A percentile compares a stretch with the other conserved stretches of the same genome.
Evolutionary conservation across 2,797 vertebrate species (phyloP).

Genomic region (Sciaenops ocellatus): DNA sequence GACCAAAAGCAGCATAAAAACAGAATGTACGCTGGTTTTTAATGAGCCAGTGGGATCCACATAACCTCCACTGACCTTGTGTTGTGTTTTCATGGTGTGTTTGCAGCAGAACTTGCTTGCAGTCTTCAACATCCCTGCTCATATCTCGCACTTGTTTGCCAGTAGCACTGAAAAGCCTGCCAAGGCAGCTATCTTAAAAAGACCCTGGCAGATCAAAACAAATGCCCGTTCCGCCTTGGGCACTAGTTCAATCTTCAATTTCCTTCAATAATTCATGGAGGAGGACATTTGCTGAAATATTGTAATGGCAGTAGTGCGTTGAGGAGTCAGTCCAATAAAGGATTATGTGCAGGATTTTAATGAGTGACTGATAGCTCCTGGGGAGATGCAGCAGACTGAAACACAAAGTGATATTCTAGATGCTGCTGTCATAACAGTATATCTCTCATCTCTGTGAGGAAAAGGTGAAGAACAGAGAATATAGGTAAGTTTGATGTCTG

Average conservation of each 20-base stretch:
- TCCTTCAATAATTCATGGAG: constrained; percentile 75
- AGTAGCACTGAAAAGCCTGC: constrained; percentile 62
- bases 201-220: constrained; percentile 73
- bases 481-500: not conserved
- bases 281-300: constrained; percentile 60
- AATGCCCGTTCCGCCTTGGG: constrained; percentile 66
- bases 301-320: constrained; percentile 33
- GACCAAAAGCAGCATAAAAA: constrained; percentile 31
- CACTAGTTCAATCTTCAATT: constrained; percentile 62
- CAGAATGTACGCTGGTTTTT: constrained; percentile 33
- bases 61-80: constrained; percentile 36
- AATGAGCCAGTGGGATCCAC: constrained; percentile 45
- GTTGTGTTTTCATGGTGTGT: constrained; percentile 40
- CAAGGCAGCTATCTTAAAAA: constrained; percentile 70
- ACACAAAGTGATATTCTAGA: constrained; percentile 19
- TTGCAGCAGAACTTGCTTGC: constrained; percentile 34
- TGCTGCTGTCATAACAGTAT: not conserved
- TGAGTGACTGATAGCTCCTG: constrained; percentile 49
- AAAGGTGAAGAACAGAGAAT: constrained; percentile 2
- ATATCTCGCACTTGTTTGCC: constrained; percentile 52
- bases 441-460: not conserved
- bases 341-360: constrained; percentile 46
- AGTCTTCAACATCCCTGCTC: constrained; percentile 39
- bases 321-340: constrained; percentile 27
- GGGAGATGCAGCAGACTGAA: constrained; percentile 25